Percentiles rank a stretch among this genome's conserved stretches.
Evolutionary conservation across 2,797 vertebrate genomes (phyloP).

Genomic region (Peromyscus eremicus): DNA sequence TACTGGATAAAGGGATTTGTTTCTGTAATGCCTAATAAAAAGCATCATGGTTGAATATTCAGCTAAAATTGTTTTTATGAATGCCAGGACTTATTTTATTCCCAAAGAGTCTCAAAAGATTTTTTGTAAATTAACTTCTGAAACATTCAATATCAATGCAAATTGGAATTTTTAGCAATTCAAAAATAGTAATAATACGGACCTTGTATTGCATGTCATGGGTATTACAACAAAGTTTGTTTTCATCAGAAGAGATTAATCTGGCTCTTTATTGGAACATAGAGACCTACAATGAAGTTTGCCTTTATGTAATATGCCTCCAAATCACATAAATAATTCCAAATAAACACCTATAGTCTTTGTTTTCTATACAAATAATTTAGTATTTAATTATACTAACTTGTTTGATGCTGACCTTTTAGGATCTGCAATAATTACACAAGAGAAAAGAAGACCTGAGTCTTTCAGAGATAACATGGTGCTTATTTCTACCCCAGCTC

Average conservation of each 20-base stretch:
- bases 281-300: not conserved
- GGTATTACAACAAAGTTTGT: not conserved
- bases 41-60: constrained; percentile 25
- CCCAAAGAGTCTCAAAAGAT: constrained; percentile 3
- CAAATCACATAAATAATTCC: not conserved
- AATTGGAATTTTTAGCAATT: constrained; percentile 1
- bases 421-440: not conserved
- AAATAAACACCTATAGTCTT: not conserved
- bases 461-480: not conserved
- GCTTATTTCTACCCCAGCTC: not conserved
- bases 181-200: constrained; percentile 7
- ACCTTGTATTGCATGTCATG: not conserved
- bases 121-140: constrained; percentile 53
- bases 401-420: not conserved
- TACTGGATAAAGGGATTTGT: not conserved
- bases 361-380: not conserved
- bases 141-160: constrained; percentile 2
- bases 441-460: not conserved
- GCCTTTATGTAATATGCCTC: not conserved
- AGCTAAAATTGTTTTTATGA: constrained; percentile 44
- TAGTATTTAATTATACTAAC: constrained; percentile 2
- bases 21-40: constrained; percentile 30
- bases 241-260: not conserved
- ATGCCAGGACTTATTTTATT: not conserved
- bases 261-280: not conserved